Evolutionary conservation across 2,797 vertebrate genomes (phyloP), one percentile per base, ranked within the genome.

Genomic region (Anguilla megastoma): DNA sequence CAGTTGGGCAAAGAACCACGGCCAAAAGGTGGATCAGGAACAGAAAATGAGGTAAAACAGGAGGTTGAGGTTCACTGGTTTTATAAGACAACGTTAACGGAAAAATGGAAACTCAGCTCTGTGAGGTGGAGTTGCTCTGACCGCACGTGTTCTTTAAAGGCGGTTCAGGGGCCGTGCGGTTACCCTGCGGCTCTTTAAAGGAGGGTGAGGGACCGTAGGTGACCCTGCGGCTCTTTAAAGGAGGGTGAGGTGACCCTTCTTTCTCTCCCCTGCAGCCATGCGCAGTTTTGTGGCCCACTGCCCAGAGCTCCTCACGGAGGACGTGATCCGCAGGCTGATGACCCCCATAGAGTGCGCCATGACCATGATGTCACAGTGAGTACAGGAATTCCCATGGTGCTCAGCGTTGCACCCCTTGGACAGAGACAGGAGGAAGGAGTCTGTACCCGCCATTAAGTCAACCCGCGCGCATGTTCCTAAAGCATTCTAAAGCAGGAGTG

Each of bases 321-420:
- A 99, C 79, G 98, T 99, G 89, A 99, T 99, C 94, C 97, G 98
- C 52, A 97, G 99, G 88, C 93, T 99, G 93, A 99, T 99, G 98
- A 99, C 97, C 1, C 99, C 99, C 84, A 98, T 99, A 76, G 99
- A 99, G 94, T 99, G 99, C 93, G 98, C 99, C 91, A 99, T 99
- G 99, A 99, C 98, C 86, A 99, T 99, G 98, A 98, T 99, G 97
- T 98, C 98, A 0, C 99, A 99, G 98, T 99, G 95, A 98, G 98
- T 99, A 89, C 89, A 63, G 85, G 30, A 30, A 30, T 33, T 48
- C 16, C 79, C 79, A 82, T 82, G 7, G 2, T 45, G 79, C 79
- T n/a, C 79, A n/a, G 45, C 45, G 2, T 21, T 82, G 41, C 0
- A 9, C 79, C 6, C 16, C 41, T 79, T 45, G 41, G 33, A 36